Evolutionary conservation across 2,888 invertebrate species (phyloP), one percentile per base, ranked within the genome.

Genomic region (Rhopalosiphum nymphaeae): DNA sequence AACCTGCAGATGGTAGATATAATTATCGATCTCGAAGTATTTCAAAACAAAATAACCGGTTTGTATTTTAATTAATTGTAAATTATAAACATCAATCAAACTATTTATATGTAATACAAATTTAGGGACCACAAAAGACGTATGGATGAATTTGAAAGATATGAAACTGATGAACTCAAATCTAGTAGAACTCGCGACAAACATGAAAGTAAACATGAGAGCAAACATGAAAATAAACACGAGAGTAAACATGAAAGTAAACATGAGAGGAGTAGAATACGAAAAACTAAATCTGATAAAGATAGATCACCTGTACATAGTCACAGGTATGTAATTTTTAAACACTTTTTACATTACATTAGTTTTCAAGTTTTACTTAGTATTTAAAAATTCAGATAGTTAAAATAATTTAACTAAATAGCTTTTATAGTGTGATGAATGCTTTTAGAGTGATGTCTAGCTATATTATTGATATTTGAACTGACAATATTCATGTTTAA

Each of bases 11-110:
- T 42, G 21, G 86, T 89, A 56, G 46, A 85, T 89, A 89, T 84
- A 93, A 46, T 90, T 61, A 90, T 85, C n/a, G 21, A 36, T 67
- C 90, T 16, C 44, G 61, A 61, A 94, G 90, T 86, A 25, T 86
- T 94, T 90, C 90, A 21, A 94, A 94, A 93, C 93, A 90, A 89
- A 86, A 61, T 61, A 90, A 56, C 42, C 49, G 90, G 90, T 94
- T 49, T 86, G 86, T 90, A 21, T 78, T 92, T 36, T 61, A 21
- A 90, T 42, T 86, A 61, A 36, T 46, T 3, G 29, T 67, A 49
- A 36, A 42, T 88, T 44, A 46, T 53, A 86, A 86, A n/a, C 57
- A 57, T 21, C 36, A 78, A 78, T 36, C 21, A 44, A 84, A 4
- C 46, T 56, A 89, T 89, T 89, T 26, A 56, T 25, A 44, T 88